These are phyloP conservation scores for Antennarius striatus DNA, from an alignment of 2,113 vertebrate species.

Conservation along the genomic window DNA sequence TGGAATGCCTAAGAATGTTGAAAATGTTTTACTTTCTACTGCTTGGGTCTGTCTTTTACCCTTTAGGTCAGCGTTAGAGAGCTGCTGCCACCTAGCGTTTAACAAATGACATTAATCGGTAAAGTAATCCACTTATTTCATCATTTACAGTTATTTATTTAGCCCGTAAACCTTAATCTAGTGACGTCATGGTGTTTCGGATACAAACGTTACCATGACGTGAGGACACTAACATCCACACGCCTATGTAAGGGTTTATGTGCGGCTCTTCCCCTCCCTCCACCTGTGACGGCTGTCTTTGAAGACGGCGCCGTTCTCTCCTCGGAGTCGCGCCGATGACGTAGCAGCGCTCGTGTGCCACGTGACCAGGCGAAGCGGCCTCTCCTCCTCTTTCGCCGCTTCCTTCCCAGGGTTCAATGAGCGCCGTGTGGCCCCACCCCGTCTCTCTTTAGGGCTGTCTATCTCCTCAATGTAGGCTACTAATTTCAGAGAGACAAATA, in stretches of 20 bases:
- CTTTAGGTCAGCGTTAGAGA: neutral
- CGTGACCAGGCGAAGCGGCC: slow-evolving; percentile 78
- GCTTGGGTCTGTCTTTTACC: no score
- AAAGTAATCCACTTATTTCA: neutral
- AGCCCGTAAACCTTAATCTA: no score
- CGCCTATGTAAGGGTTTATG: no score
- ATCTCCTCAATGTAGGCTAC: slow-evolving; percentile 73
- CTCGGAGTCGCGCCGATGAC: slow-evolving; percentile 70
- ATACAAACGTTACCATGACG: no score
- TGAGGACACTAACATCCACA: no score
- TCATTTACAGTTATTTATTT: no score
- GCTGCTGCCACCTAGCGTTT: slow-evolving; percentile 50
- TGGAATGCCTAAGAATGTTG: no score
- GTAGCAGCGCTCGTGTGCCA: slow-evolving; percentile 71
- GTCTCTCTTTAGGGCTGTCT: slow-evolving; percentile 70
- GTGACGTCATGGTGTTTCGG: no score
- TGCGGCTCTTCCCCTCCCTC: neutral
- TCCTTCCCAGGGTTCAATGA: slow-evolving; percentile 85
- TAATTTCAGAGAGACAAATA: slow-evolving; percentile 67
- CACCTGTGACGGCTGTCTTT: slow-evolving; percentile 47
- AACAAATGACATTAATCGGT: neutral
- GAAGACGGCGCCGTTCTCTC: slow-evolving; percentile 80
- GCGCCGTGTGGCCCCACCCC: slow-evolving; percentile 85
- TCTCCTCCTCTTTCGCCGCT: slow-evolving; percentile 66
- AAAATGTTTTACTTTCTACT: no score